Evolutionary conservation across 2,888 invertebrate species (phyloP), one percentile per base, ranked within the genome.

Genomic region (Opisthograptis luteolata): DNA sequence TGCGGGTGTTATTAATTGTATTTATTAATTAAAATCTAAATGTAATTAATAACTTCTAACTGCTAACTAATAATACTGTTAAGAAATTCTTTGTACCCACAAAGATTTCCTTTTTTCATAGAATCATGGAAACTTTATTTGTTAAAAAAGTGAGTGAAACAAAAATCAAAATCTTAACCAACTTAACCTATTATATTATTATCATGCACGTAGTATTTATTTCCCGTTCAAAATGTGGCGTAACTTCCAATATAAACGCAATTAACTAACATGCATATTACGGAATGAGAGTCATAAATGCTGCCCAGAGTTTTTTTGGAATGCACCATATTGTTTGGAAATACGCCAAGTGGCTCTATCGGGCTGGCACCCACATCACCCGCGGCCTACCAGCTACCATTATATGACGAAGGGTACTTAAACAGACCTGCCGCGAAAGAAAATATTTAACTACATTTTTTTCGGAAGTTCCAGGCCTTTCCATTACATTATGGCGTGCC

Each of bases 301-400:
- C 44, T 46, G 56, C 50, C 48, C 66, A 53, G 60, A 25, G 56
- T 68, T 77, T 73, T n/a, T 74, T 70, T 68, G 60, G 70, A 69
- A 72, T 68, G 70, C 64, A 64, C 62, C 60, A 66, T 73, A 64
- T 59, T 72, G 70, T 76, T 77, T 84, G 84, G 83, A 76, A 56
- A 54, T 27, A 41, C 41, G 77, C 83, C 83, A 83, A 78, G 68
- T 66, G 64, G 56, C 65, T 63, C 68, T 76, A 78, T 76, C 76
- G 64, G 60, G 53, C 60, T 46, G 50, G 45, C 46, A 57, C 56
- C 47, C 61, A 56, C 57, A 59, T 61, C 59, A 64, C 66, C 66
- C 65, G 54, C 67, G 47, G 41, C 30, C 20, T 19, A 45, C 47
- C 36, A 35, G 17, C 20, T 19, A 45, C 47, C 36, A 35, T 13